These are phyloP conservation scores for Ahaetulla prasina DNA, from an alignment of 2,113 vertebrate species.

Conservation along the genomic window DNA sequence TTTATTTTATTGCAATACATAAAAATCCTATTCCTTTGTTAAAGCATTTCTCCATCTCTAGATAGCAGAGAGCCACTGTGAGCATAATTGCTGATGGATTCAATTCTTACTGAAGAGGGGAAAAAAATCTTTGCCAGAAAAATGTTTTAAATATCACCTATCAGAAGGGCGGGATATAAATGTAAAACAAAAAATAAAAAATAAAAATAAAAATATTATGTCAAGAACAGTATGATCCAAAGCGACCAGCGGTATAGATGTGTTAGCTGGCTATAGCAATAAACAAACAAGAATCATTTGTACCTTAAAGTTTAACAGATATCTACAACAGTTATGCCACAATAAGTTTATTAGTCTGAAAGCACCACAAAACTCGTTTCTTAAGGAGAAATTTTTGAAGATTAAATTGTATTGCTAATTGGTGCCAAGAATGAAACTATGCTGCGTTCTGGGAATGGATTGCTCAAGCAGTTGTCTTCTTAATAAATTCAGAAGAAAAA, in stretches of 20 bases:
- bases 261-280: background rate
- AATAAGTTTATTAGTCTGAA: background rate
- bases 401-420: background rate
- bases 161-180: no score
- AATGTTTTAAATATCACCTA: slow-evolving; percentile 16
- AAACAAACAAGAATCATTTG: background rate
- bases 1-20: background rate
- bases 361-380: background rate
- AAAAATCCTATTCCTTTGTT: background rate
- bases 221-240: background rate
- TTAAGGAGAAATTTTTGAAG: background rate
- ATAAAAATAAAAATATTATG: no score
- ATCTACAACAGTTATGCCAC: background rate
- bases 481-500: background rate
- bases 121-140: background rate
- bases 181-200: no score
- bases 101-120: background rate
- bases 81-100: slow-evolving; percentile 5
- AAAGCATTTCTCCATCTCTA: background rate
- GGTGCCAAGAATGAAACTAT: background rate
- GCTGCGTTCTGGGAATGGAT: background rate
- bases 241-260: background rate
- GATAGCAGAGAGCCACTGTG: background rate
- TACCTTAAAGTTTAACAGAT: background rate
- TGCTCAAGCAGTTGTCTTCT: background rate